Evolutionary conservation across 2,888 invertebrate genomes (phyloP), one percentile per base, ranked within the genome.

Genomic region (Spialia ferax): DNA sequence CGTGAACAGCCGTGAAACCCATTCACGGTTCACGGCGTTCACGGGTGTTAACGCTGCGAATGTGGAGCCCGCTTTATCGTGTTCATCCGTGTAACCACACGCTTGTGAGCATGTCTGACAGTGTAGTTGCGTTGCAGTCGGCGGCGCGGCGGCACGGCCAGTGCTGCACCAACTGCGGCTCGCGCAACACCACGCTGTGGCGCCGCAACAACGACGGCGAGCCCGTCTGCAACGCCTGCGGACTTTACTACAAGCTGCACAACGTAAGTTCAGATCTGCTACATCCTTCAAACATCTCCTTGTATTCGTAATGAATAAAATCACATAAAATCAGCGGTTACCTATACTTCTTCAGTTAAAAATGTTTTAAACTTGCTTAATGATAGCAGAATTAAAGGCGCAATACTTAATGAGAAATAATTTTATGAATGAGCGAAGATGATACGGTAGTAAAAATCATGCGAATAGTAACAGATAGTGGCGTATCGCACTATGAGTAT

Each of bases 221-320:
- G 89, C 99, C 99, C 0, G 99, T 99, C 50, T 99, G 99, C 94
- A 99, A 99, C 94, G 99, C 99, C 13, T 99, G 99, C 88, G 99
- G 99, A 0, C 95, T 99, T 61, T 99, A 99, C 94, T 99, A 97
- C 94, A 99, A 99, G 89, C 95, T 99, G 73, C 99, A 99, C 89
- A n/a, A n/a, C n/a, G n/a, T n/a, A n/a, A n/a, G n/a, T n/a, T n/a
- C n/a, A n/a, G n/a, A n/a, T n/a, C n/a, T n/a, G n/a, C n/a, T n/a
- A n/a, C n/a, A n/a, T n/a, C n/a, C n/a, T n/a, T n/a, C n/a, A n/a
- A n/a, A n/a, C n/a, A n/a, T n/a, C n/a, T n/a, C n/a, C n/a, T n/a
- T n/a, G n/a, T n/a, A n/a, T n/a, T n/a, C n/a, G n/a, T n/a, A n/a
- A n/a, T n/a, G n/a, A n/a, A n/a, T n/a, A n/a, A n/a, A n/a, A n/a